phyloP scores from a whole-genome alignment of 2,113 vertebrate genomes.

The Notarius lentiginosus region DNA sequence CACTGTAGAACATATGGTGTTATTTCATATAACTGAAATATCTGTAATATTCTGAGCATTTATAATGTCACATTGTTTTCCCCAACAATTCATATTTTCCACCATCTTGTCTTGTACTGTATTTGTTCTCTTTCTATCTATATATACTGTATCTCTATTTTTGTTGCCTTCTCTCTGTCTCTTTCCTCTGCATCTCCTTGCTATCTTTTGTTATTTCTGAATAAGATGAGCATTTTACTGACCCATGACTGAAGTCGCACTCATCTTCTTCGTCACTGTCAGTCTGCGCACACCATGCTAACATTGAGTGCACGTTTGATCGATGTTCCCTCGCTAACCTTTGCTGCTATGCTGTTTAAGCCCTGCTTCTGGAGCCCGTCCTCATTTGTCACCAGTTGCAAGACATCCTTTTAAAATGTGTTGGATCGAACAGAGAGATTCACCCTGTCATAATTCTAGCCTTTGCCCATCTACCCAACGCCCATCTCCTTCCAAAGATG shows the following conservation, averaged over 20 bases:
- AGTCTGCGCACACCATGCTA: neutral
- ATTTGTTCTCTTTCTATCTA: neutral
- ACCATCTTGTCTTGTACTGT: neutral
- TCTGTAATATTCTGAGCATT: neutral
- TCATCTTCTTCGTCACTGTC: conserved; percentile 54
- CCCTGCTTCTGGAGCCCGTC: conserved; percentile 43
- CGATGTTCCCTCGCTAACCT: conserved; percentile 52
- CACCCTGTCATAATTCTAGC: conserved; percentile 39
- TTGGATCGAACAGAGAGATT: conserved; percentile 38
- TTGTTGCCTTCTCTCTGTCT: neutral
- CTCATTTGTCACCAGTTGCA: conserved; percentile 43
- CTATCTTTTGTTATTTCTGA: conserved; percentile 58
- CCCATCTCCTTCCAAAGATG: conserved; percentile 18
- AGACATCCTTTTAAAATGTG: conserved; percentile 46
- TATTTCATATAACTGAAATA: too few relatives aligned
- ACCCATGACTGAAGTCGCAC: conserved; percentile 39
- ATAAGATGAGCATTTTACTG: conserved; percentile 31
- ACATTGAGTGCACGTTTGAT: conserved; percentile 42
- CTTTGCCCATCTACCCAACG: neutral
- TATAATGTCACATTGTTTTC: neutral
- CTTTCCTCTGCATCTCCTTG: conserved; percentile 47
- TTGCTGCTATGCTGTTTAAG: conserved; percentile 50
- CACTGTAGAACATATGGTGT: too few relatives aligned
- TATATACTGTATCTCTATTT: neutral
- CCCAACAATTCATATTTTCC: neutral